phyloP scores from a whole-genome alignment of 2,113 vertebrate species.

The Pandion haliaetus region DNA sequence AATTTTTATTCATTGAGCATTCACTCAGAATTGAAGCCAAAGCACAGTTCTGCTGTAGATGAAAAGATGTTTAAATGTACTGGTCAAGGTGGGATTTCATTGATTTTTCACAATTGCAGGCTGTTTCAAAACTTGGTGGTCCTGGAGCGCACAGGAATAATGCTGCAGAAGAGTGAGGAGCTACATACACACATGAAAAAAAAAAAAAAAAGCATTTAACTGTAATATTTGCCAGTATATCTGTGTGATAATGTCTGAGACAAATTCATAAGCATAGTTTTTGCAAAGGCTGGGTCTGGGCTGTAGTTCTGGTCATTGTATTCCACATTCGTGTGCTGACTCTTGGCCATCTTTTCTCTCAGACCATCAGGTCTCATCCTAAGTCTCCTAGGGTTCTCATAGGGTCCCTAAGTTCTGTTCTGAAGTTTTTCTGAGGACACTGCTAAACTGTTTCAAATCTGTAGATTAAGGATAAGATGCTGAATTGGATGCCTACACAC shows the following conservation, averaged over 20 bases:
- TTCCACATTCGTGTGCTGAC: rapidly evolving
- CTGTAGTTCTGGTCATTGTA: neutral
- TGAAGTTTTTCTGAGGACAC: neutral
- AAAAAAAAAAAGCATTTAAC: neutral
- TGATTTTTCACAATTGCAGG: neutral
- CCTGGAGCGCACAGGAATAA: neutral
- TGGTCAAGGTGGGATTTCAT: neutral
- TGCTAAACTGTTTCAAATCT: neutral
- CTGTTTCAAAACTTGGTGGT: neutral
- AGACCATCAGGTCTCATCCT: neutral
- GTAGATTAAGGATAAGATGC: neutral
- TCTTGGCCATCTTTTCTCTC: neutral
- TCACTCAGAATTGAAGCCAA: neutral
- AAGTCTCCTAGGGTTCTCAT: neutral
- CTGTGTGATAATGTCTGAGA: neutral
- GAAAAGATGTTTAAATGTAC: neutral
- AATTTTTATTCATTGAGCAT: neutral
- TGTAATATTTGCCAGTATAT: neutral
- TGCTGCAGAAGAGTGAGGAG: neutral
- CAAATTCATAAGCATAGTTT: neutral
- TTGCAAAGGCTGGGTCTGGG: neutral
- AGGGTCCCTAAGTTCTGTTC: neutral
- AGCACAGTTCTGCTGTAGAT: neutral
- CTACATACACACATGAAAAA: no score
- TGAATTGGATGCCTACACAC: neutral